Evolutionary conservation across 2,113 vertebrate species (phyloP).

Genomic region (Mustela nigripes): DNA sequence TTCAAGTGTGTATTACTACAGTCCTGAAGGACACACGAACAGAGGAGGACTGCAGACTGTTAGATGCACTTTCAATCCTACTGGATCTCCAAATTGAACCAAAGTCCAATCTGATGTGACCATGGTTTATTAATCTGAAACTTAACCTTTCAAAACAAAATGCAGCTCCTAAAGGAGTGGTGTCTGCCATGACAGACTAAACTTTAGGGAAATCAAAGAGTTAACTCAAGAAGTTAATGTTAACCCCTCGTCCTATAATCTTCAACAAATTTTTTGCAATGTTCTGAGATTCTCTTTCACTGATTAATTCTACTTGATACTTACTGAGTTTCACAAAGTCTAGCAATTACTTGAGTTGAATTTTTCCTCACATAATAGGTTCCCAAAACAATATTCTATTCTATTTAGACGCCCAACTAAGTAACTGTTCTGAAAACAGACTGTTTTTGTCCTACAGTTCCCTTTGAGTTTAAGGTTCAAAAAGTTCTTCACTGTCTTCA

Average conservation of each 20-base stretch:
- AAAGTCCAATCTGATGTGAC: not conserved
- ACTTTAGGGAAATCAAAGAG: not conserved
- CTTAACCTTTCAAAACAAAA: conserved; percentile 68
- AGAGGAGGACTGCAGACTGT: not conserved
- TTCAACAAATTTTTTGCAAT: conserved; percentile 28
- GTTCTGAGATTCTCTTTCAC: conserved; percentile 60
- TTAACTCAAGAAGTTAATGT: conserved; percentile 15
- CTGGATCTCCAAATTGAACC: not conserved
- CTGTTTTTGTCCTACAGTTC: not conserved
- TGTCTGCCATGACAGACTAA: conserved; percentile 42
- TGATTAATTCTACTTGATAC: conserved; percentile 51
- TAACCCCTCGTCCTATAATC: conserved; percentile 32
- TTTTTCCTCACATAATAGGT: conserved; percentile 27
- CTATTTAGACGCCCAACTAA: conserved; percentile 43
- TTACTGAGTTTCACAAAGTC: conserved; percentile 44
- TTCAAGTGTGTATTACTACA: not conserved
- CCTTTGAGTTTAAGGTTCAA: conserved; percentile 30
- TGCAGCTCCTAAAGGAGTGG: not conserved
- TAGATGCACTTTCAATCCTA: not conserved
- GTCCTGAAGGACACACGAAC: not conserved
- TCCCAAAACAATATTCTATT: conserved; percentile 40
- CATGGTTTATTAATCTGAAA: conserved; percentile 38
- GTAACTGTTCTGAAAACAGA: conserved; percentile 38
- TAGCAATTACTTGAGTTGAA: conserved; percentile 68
- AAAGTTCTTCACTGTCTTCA: conserved; percentile 56